Base-by-base conservation (phyloP, 1,140 invertebrate genomes). In the Drosophila nasuta region DNA sequence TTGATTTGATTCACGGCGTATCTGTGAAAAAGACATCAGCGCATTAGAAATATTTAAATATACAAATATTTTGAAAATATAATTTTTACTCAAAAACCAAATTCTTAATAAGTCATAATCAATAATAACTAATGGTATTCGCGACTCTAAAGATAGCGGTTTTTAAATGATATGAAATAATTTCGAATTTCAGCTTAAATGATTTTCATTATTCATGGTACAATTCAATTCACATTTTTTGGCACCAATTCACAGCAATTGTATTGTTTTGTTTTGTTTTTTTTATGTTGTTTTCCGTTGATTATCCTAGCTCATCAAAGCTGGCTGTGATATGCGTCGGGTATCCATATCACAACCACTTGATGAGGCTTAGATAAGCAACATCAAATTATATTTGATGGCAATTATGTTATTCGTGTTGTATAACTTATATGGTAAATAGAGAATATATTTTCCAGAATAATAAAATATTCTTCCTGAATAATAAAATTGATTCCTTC, bases 321-420 rank as follows among this genome's bases (percentile, higher is more conserved):
- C 96, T 97, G 96, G 96, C 96, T 97, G 96, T 97, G 96, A 97
- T 97, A 97, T 96, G 96, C 93, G 92, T 94, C 82, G 92, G 87
- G 81, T 93, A 92, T 93, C 95, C 96, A 96, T 95, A 96, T 95
- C 95, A 96, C 96, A 95, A 93, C 96, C 95, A 96, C 95, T 95
- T 96, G 94, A 95, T 95, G 92, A 92, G 92, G 79, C 83, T 92
- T 87, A 83, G 93, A 79, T 91, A 90, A 92, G 91, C 91, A 92
- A 92, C 91, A 92, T 92, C 86, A 77, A 73, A 57, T 54, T 75
- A 63, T 67, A 60, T 63, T 73, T 75, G 68, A 79, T 77, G 73
- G 48, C 62, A 60, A 57, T 57, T 57, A 13, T 10, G 10, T 15
- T 7, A 25, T 48, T 17, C 17, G n/a, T 7, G 28, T 33, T 13